phyloP scores from a whole-genome alignment of 1,140 invertebrate genomes.

The Pseudomyrmex sp. region DNA sequence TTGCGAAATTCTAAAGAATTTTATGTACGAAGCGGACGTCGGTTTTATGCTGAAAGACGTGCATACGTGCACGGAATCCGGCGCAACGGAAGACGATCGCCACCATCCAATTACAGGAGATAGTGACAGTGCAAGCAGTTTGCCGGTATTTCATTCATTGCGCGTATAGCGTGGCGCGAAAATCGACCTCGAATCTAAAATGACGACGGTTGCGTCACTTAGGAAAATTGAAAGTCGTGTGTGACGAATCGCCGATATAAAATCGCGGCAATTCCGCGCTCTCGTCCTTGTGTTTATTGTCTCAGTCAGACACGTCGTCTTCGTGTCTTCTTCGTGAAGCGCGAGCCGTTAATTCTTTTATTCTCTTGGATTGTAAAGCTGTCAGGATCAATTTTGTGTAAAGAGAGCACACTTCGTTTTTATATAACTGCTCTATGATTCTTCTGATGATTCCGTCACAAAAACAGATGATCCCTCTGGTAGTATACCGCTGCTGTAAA shows the following conservation, averaged over 20 bases:
- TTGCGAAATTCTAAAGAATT: background rate
- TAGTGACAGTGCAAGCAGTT: slow-evolving; percentile 22
- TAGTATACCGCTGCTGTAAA: background rate
- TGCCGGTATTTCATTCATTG: slow-evolving; percentile 31
- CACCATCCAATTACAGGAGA: slow-evolving; percentile 38
- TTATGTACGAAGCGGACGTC: background rate
- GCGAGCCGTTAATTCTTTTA: slow-evolving; percentile 25
- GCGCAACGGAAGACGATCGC: slow-evolving; percentile 42
- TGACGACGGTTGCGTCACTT: too few relatives aligned
- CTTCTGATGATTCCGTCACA: background rate
- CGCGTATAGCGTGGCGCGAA: slow-evolving; percentile 24
- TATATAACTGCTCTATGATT: background rate
- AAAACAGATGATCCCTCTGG: background rate
- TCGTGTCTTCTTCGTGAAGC: background rate
- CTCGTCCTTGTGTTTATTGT: background rate
- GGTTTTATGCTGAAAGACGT: slow-evolving; percentile 19
- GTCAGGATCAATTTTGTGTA: background rate
- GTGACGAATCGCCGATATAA: background rate
- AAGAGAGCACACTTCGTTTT: background rate
- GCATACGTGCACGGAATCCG: slow-evolving; percentile 32
- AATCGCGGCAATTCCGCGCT: slow-evolving; percentile 9
- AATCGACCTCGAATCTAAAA: background rate
- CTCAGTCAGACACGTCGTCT: background rate
- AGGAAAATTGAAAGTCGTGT: too few relatives aligned
- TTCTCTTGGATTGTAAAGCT: background rate